Percentiles rank a stretch among this genome's conserved stretches.
Conservation (phyloP, 2,113 vertebrate species). For the Orientallactaga bullata region DNA sequence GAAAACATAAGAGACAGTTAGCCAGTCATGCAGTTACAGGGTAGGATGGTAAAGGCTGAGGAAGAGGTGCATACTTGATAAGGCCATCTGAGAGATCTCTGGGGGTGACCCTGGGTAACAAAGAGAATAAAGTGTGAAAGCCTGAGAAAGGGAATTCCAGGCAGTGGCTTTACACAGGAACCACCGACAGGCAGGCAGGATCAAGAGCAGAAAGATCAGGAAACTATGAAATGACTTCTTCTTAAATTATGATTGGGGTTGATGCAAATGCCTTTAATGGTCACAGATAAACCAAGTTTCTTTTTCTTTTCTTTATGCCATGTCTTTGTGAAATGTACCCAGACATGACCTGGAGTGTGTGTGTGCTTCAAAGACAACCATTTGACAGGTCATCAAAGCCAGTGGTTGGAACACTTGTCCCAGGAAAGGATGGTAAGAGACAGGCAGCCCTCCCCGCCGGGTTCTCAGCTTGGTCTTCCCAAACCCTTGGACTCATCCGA, state of each 20-base stretch:
- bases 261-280: slow-evolving; percentile 9
- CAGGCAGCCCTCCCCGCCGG: background rate
- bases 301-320: slow-evolving; percentile 6
- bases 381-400: slow-evolving; percentile 60
- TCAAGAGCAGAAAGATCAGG: slow-evolving; percentile 19
- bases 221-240: background rate
- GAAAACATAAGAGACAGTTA: accelerated
- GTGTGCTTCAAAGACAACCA: slow-evolving; percentile 51
- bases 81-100: background rate
- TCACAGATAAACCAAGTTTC: slow-evolving; percentile 30
- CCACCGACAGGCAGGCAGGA: background rate
- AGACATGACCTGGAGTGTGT: background rate
- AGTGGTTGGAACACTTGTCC: background rate
- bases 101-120: background rate
- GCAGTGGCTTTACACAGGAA: background rate
- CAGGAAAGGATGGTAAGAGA: slow-evolving; percentile 20
- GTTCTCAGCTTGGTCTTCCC: background rate
- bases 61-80: background rate
- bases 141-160: background rate
- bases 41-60: background rate
- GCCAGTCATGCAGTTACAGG: too few species aligned
- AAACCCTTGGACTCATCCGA: background rate
- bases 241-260: slow-evolving; percentile 34
- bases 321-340: slow-evolving; percentile 46
- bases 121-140: background rate